These are phyloP conservation scores for Actinopyga echinites DNA, from an alignment of 53 echinoderm and acorn worm species.

Conservation along the genomic window DNA sequence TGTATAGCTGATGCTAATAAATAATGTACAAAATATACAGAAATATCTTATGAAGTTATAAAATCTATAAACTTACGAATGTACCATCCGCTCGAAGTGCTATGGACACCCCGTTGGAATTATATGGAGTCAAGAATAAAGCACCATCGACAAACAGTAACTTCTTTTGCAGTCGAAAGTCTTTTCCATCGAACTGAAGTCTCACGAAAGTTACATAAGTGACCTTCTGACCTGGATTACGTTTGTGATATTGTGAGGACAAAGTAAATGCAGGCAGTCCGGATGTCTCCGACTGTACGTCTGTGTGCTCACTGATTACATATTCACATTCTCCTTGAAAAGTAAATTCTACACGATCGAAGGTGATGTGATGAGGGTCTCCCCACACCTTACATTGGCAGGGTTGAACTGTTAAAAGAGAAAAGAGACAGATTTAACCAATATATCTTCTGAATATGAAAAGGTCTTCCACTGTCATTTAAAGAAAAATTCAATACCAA, in stretches of 20 bases:
- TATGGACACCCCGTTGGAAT: not conserved
- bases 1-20: too few relatives aligned
- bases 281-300: not conserved
- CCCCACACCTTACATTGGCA: not conserved
- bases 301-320: not conserved
- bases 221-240: not conserved
- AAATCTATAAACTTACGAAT: not conserved
- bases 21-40: too few relatives aligned
- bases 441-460: not conserved
- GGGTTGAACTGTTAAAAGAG: not conserved
- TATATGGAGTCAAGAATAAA: not conserved
- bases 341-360: not conserved
- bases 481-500: too few relatives aligned
- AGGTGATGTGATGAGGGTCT: slow-evolving; percentile 6
- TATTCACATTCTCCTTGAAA: slow-evolving; percentile 28
- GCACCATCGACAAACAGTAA: not conserved
- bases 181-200: not conserved
- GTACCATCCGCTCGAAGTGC: not conserved
- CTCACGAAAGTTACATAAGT: not conserved
- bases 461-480: too few relatives aligned
- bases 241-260: not conserved
- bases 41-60: not conserved
- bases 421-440: not conserved
- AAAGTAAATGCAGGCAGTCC: not conserved
- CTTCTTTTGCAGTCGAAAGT: not conserved